Conservation (phyloP, 2,113 vertebrate species). For the Pantherophis guttatus region DNA sequence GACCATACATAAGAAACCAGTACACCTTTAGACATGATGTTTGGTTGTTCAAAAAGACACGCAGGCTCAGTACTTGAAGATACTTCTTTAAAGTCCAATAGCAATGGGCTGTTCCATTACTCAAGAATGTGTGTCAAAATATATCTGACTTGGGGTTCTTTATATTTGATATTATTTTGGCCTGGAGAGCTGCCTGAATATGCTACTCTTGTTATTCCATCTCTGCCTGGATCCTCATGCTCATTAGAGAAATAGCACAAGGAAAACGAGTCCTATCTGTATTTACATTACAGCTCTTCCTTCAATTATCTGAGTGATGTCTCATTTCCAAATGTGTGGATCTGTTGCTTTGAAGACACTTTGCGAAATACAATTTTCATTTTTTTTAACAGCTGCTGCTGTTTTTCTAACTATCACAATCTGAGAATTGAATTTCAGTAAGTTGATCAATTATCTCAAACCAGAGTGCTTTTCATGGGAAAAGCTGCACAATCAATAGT, state of each 20-base stretch:
- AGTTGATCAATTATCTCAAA: slow-evolving; percentile 20
- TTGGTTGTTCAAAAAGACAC: not conserved
- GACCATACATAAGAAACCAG: slow-evolving; percentile 5
- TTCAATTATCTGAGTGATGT: slow-evolving; percentile 5
- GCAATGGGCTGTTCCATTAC: too few species aligned
- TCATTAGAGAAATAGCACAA: not conserved
- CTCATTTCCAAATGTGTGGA: slow-evolving; percentile 12
- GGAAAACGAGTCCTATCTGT: not conserved
- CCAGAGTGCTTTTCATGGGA: slow-evolving; percentile 27
- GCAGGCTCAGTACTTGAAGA: not conserved
- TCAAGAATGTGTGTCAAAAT: not conserved
- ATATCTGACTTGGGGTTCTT: not conserved
- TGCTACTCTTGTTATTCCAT: not conserved
- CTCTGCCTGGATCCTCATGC: not conserved
- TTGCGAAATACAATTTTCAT: slow-evolving; percentile 4
- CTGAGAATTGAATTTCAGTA: slow-evolving; percentile 45
- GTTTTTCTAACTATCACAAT: slow-evolving; percentile 41
- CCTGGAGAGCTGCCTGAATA: not conserved
- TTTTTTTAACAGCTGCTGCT: slow-evolving; percentile 27
- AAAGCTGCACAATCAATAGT: slow-evolving; percentile 3
- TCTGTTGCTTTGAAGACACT: not conserved
- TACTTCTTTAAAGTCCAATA: not conserved
- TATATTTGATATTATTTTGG: not conserved
- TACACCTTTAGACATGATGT: slow-evolving; percentile 9
- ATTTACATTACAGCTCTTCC: not conserved